Evolutionary conservation across 2,888 invertebrate species (phyloP).

Genomic region (Chrysotoxum bicinctum): DNA sequence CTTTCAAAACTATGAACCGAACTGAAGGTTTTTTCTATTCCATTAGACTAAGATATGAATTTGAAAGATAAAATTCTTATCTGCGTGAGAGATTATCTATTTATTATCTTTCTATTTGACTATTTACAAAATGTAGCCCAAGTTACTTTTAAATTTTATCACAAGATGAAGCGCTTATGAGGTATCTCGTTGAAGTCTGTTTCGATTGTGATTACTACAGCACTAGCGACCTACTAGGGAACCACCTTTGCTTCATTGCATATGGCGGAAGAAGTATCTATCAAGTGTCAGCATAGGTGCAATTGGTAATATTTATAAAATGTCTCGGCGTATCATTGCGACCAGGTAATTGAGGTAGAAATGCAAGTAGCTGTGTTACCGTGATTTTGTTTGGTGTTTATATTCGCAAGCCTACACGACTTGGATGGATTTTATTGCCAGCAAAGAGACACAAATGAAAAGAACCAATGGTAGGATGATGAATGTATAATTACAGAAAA

Average conservation of each 20-base stretch:
- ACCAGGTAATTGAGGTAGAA: slow-evolving; percentile 37
- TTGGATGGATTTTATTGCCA: neutral
- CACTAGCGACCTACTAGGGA: slow-evolving; percentile 35
- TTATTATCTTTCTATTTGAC: neutral
- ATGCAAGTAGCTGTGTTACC: slow-evolving; percentile 22
- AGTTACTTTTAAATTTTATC: slow-evolving; percentile 5
- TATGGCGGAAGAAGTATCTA: slow-evolving; percentile 53
- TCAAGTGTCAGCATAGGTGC: slow-evolving; percentile 40
- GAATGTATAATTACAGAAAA: too few species aligned
- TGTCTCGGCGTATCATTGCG: slow-evolving; percentile 31
- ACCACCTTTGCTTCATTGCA: slow-evolving; percentile 18
- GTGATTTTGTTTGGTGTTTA: slow-evolving; percentile 1
- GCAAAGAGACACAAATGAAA: too few species aligned
- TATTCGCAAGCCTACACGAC: slow-evolving; percentile 34
- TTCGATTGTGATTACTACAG: slow-evolving; percentile 44
- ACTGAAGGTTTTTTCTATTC: slow-evolving; percentile 27
- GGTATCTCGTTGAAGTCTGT: slow-evolving; percentile 30
- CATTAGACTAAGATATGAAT: slow-evolving; percentile 6
- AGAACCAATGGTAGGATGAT: too few species aligned
- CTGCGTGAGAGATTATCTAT: slow-evolving; percentile 1
- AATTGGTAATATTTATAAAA: slow-evolving; percentile 12
- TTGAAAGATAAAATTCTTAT: slow-evolving; percentile 34
- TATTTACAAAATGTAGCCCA: slow-evolving; percentile 34
- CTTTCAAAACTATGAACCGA: neutral
- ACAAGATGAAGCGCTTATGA: slow-evolving; percentile 29